phyloP scores from a whole-genome alignment of 2,888 invertebrate species.

The Volucella zonaria region DNA sequence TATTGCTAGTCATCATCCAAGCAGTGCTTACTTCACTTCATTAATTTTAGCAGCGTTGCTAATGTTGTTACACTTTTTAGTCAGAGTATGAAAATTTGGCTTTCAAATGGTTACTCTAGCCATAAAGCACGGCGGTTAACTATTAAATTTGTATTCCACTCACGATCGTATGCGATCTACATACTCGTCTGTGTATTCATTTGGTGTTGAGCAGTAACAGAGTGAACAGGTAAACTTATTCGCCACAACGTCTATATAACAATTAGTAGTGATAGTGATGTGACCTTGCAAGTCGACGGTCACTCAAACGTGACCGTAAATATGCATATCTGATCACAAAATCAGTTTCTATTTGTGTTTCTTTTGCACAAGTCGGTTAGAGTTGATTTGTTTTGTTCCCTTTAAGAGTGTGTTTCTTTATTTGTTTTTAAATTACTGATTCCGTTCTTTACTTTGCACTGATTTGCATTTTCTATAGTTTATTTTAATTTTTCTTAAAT shows the following conservation, averaged over 20 bases:
- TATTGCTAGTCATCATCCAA: too few relatives aligned
- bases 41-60: too few relatives aligned
- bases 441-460: slow-evolving; percentile 56
- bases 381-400: slow-evolving; percentile 22
- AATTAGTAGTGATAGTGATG: neutral
- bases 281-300: slow-evolving; percentile 14
- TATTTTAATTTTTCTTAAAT: neutral
- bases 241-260: neutral
- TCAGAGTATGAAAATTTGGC: too few relatives aligned
- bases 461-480: slow-evolving; percentile 11
- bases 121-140: too few relatives aligned
- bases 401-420: neutral
- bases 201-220: too few relatives aligned
- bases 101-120: too few relatives aligned
- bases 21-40: too few relatives aligned
- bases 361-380: neutral
- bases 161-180: too few relatives aligned
- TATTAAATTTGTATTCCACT: too few relatives aligned
- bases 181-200: too few relatives aligned
- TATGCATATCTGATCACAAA: neutral
- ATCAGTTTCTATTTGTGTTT: slow-evolving; percentile 10
- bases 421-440: slow-evolving; percentile 30
- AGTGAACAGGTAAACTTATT: neutral
- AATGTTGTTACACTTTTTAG: too few relatives aligned
- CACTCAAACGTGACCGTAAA: slow-evolving; percentile 39